phyloP scores from a whole-genome alignment of 2,888 invertebrate genomes.

The Hypolimnas misippus region DNA sequence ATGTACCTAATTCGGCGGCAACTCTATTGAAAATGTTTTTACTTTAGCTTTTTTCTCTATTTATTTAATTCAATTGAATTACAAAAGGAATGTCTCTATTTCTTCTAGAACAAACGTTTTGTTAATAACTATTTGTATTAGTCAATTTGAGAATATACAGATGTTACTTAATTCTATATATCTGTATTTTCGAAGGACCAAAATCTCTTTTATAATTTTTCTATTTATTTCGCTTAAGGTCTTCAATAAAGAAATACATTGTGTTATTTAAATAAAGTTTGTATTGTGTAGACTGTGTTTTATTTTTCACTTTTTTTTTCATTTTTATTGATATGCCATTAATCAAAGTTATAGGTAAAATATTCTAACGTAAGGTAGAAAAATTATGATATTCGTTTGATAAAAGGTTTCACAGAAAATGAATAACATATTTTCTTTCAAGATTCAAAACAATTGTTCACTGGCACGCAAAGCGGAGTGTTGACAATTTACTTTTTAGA shows the following conservation, averaged over 20 bases:
- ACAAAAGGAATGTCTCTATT: background rate
- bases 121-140: background rate
- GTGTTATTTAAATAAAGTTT: conserved; percentile 45
- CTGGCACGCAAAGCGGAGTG: too few species aligned
- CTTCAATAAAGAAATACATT: conserved; percentile 26
- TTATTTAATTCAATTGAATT: conserved; percentile 3
- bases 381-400: too few species aligned
- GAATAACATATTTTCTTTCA: too few species aligned
- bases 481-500: too few species aligned
- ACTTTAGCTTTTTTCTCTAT: background rate
- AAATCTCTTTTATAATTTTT: conserved; percentile 18
- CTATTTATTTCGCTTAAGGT: conserved; percentile 25
- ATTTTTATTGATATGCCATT: too few species aligned
- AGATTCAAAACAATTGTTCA: too few species aligned
- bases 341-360: too few species aligned
- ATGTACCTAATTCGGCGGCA: background rate
- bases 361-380: too few species aligned
- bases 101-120: background rate
- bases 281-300: conserved; percentile 36
- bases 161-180: conserved; percentile 6
- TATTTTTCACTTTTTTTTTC: background rate
- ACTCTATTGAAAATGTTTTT: background rate
- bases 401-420: too few species aligned
- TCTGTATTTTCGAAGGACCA: conserved; percentile 11
- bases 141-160: conserved; percentile 9